These are phyloP conservation scores for Serranus cabrilla DNA, from an alignment of 2,797 vertebrate species.

Conservation along the genomic window DNA sequence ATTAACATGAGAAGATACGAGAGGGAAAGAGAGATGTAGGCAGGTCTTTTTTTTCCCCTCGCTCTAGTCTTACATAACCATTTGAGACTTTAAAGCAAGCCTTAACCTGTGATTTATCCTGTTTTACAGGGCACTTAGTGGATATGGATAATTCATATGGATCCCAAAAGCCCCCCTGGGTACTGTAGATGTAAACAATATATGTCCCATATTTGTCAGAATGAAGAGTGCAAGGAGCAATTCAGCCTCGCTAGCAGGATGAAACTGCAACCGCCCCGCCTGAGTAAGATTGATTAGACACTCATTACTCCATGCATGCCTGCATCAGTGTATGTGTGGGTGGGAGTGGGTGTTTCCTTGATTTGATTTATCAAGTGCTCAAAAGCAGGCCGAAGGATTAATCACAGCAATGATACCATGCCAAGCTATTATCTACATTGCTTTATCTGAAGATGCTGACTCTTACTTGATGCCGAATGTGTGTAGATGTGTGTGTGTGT, in stretches of 20 bases:
- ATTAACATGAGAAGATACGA: constrained; percentile 29
- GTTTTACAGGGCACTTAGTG: constrained; percentile 80
- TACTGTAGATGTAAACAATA: constrained; percentile 78
- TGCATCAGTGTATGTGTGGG: constrained; percentile 33
- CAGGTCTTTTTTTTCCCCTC: constrained; percentile 12
- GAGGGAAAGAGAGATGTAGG: neutral
- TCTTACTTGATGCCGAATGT: constrained; percentile 21
- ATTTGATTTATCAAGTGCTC: constrained; percentile 81
- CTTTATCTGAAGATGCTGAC: constrained; percentile 66
- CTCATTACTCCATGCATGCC: constrained; percentile 62
- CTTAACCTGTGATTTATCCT: constrained; percentile 73
- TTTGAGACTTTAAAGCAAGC: constrained; percentile 45
- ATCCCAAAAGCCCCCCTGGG: constrained; percentile 70
- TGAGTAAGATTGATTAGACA: constrained; percentile 75
- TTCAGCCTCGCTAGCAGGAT: constrained; percentile 58
- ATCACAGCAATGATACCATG: constrained; percentile 67
- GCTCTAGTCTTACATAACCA: constrained; percentile 52
- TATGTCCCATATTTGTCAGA: constrained; percentile 74
- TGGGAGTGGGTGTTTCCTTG: constrained; percentile 69
- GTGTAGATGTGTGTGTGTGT: neutral
- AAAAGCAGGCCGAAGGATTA: constrained; percentile 71
- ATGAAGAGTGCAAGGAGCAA: constrained; percentile 62
- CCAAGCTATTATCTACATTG: constrained; percentile 66
- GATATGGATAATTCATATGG: constrained; percentile 82
- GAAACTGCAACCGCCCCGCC: constrained; percentile 56